Conservation (phyloP, 1,140 invertebrate species). For the Bemisia tabaci region DNA sequence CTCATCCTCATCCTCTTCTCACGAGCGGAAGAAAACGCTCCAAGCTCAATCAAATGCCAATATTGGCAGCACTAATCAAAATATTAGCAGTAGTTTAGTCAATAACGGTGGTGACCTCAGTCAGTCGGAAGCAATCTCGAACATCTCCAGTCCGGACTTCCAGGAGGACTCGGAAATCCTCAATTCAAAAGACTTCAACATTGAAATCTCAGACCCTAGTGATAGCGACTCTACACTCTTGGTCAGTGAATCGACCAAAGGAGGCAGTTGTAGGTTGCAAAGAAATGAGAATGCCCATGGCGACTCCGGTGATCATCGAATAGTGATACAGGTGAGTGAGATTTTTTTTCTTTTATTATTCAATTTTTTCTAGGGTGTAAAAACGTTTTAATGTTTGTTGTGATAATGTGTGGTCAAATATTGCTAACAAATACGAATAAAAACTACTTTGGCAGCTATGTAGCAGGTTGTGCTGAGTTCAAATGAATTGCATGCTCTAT, state of each 20-base stretch:
- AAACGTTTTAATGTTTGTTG: too few relatives aligned
- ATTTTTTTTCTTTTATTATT: too few relatives aligned
- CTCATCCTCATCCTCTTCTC: slow-evolving; percentile 25
- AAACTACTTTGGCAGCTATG: too few relatives aligned
- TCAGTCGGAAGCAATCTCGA: slow-evolving; percentile 49
- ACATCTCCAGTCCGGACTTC: slow-evolving; percentile 75
- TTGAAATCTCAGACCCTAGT: slow-evolving; percentile 74
- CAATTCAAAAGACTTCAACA: slow-evolving; percentile 48
- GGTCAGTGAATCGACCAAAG: slow-evolving; percentile 34
- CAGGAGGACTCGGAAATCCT: slow-evolving; percentile 54
- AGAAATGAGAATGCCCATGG: slow-evolving; percentile 6
- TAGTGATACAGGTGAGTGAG: slow-evolving; percentile 69
- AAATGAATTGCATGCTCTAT: too few relatives aligned
- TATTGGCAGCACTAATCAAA: background rate
- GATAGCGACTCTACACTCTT: slow-evolving; percentile 56
- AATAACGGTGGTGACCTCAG: slow-evolving; percentile 11
- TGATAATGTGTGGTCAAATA: too few relatives aligned
- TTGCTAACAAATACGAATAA: too few relatives aligned
- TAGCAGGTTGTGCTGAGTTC: too few relatives aligned
- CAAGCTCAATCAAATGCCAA: slow-evolving; percentile 10
- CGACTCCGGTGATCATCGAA: slow-evolving; percentile 45
- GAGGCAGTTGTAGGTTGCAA: slow-evolving; percentile 21
- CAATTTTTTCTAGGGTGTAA: too few relatives aligned
- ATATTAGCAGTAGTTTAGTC: background rate
- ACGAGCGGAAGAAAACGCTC: slow-evolving; percentile 17